Percentiles rank a stretch among this genome's conserved stretches.
phyloP scores from a whole-genome alignment of 2,888 invertebrate species.

The Archips xylosteana region DNA sequence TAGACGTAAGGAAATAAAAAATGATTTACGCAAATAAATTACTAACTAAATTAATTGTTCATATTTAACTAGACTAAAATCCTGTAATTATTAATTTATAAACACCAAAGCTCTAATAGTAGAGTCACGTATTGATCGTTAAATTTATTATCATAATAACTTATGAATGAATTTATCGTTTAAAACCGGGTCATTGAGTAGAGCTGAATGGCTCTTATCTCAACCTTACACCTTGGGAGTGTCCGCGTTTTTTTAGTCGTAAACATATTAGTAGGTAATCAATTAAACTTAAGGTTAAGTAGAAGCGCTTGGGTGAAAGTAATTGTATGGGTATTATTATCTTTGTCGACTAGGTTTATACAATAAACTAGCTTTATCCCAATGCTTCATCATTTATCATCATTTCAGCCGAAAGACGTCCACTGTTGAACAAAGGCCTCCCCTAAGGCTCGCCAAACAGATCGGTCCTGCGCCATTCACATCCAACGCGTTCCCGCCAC shows the following conservation, averaged over 20 bases:
- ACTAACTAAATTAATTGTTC: slow-evolving; percentile 24
- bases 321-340: not conserved
- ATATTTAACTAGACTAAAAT: slow-evolving; percentile 31
- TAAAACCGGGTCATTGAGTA: slow-evolving; percentile 44
- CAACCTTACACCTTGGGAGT: slow-evolving; percentile 43
- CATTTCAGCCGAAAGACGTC: too few species aligned
- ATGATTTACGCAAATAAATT: slow-evolving; percentile 18
- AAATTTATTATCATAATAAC: slow-evolving; percentile 42
- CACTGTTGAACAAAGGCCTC: too few species aligned
- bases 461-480: too few species aligned
- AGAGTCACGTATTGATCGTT: slow-evolving; percentile 35
- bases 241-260: slow-evolving; percentile 28
- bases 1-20: slow-evolving; percentile 26
- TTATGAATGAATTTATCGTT: slow-evolving; percentile 48
- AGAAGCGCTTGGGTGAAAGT: not conserved
- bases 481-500: too few species aligned
- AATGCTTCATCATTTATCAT: too few species aligned
- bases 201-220: slow-evolving; percentile 39
- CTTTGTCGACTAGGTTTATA: too few species aligned
- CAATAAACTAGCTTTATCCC: too few species aligned
- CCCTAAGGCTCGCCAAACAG: too few species aligned
- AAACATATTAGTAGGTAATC: not conserved
- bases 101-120: slow-evolving; percentile 14
- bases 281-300: slow-evolving; percentile 2
- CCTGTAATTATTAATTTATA: slow-evolving; percentile 25